Conservation (phyloP, 2,888 invertebrate species). For the Volucella inanis region DNA sequence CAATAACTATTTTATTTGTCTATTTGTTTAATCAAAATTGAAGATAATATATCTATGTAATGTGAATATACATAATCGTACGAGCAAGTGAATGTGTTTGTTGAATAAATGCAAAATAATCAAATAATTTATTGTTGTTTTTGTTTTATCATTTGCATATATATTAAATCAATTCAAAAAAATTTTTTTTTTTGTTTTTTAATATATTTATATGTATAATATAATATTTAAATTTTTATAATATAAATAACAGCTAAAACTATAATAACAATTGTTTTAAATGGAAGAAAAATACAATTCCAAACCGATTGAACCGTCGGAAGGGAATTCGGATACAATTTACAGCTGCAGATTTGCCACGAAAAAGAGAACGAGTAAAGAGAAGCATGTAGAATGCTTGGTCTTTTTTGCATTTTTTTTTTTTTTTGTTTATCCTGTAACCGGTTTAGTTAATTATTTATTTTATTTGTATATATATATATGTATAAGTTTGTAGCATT, state of each 20-base stretch:
- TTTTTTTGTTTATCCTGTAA: constrained; percentile 55
- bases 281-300: constrained; percentile 73
- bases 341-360: constrained; percentile 59
- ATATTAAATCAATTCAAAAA: constrained; percentile 73
- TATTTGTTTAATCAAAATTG: constrained; percentile 39
- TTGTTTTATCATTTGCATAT: constrained; percentile 43
- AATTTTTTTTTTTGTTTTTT: constrained; percentile 46
- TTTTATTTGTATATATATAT: not conserved
- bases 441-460: constrained; percentile 49
- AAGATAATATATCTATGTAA: constrained; percentile 45
- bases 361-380: constrained; percentile 13
- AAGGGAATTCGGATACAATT: constrained; percentile 58
- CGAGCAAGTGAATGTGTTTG: constrained; percentile 56
- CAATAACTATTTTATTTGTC: constrained; percentile 72
- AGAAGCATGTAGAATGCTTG: constrained; percentile 25
- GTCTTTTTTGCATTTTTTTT: constrained; percentile 17
- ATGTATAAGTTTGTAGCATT: constrained; percentile 35
- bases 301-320: constrained; percentile 33
- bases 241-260: constrained; percentile 74
- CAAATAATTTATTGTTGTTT: constrained; percentile 65
- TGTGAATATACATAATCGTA: constrained; percentile 42
- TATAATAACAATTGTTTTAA: constrained; percentile 74
- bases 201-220: constrained; percentile 62
- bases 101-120: constrained; percentile 71
- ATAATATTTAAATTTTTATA: constrained; percentile 65